A percentile compares a stretch with the other conserved stretches of the same genome.
Conservation (phyloP, 1,140 invertebrate genomes). For the Drosophila azteca region DNA sequence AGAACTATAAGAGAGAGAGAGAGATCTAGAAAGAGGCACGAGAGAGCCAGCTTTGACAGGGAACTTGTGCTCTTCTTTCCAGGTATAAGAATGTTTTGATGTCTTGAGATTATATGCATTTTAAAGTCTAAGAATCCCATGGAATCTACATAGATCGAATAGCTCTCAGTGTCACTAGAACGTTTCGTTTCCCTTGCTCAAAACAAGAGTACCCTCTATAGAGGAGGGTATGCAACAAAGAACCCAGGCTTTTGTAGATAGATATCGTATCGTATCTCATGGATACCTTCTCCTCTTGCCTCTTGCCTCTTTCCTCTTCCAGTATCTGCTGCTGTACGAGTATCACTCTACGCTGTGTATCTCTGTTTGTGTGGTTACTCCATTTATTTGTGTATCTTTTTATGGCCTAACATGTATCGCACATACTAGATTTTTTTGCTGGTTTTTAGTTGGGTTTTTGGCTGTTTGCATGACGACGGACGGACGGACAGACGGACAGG, state of each 20-base stretch:
- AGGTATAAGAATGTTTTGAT: too few species aligned
- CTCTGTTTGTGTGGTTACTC: slow-evolving; percentile 20
- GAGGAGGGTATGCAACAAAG: neutral
- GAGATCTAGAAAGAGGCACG: too few species aligned
- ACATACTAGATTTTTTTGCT: slow-evolving; percentile 6
- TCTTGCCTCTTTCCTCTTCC: slow-evolving; percentile 2
- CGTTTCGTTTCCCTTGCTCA: too few species aligned
- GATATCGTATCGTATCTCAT: slow-evolving; percentile 70
- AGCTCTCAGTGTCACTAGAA: too few species aligned
- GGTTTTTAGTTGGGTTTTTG: slow-evolving; percentile 34
- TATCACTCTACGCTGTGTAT: neutral
- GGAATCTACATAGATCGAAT: too few species aligned
- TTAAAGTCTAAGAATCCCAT: too few species aligned
- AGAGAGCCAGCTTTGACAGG: too few species aligned
- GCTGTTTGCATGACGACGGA: slow-evolving; percentile 4
- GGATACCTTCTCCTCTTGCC: slow-evolving; percentile 32
- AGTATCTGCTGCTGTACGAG: slow-evolving; percentile 31
- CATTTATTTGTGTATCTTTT: slow-evolving; percentile 35
- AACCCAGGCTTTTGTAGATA: slow-evolving; percentile 19
- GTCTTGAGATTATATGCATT: too few species aligned
- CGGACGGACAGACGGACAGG: too few species aligned
- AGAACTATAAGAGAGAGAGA: too few species aligned
- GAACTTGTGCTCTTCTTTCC: too few species aligned
- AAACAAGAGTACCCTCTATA: neutral
- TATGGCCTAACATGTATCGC: slow-evolving; percentile 22